Evolutionary conservation across 2,113 vertebrate genomes (phyloP), one percentile per base, ranked within the genome.

Genomic region (Camelus dromedarius): DNA sequence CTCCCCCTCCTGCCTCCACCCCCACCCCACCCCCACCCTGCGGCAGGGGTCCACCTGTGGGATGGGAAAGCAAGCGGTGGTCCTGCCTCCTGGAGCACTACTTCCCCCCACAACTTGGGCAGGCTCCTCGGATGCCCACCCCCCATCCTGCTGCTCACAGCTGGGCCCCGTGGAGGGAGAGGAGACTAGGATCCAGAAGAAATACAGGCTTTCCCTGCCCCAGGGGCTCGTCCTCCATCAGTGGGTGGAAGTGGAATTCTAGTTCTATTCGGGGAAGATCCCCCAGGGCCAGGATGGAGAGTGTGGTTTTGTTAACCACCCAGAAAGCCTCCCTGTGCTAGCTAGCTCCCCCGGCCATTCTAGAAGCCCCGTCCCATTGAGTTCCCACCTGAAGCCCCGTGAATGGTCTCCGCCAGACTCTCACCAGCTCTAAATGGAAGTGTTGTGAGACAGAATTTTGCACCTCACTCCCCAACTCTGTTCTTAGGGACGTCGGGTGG

Each of bases 391-490:
- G 1, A n/a, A 28, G 30, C 20, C 9, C 0, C 3, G 10, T 8
- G 3, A n/a, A 1, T 5, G 8, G 30, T 13, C 38, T 14, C 15
- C 24, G 26, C 50, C 48, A 4, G 62, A 16, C 5, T 2, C 48
- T 6, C 62, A 26, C 32, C 11, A 16, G 48, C 18, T 6, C 76
- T n/a, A 7, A 20, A 1, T 3, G 22, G 5, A 52, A 14, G 10
- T 6, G 30, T 3, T 2, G 0, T 5, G 0, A n/a, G 28, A n/a
- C 6, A 28, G 67, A 58, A 22, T 26, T 18, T 28, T 6, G 14
- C 30, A 5, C 3, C 0, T 14, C 3, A 0, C 6, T 42, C 16
- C 20, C 26, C 48, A 24, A 6, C 69, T 46, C 38, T 13, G 0
- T 4, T 10, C 26, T 20, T 20, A 15, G 50, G 4, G 52, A 2